Evolutionary conservation across 2,888 invertebrate genomes (phyloP), one percentile per base, ranked within the genome.

Genomic region (Drosophila incognita): DNA sequence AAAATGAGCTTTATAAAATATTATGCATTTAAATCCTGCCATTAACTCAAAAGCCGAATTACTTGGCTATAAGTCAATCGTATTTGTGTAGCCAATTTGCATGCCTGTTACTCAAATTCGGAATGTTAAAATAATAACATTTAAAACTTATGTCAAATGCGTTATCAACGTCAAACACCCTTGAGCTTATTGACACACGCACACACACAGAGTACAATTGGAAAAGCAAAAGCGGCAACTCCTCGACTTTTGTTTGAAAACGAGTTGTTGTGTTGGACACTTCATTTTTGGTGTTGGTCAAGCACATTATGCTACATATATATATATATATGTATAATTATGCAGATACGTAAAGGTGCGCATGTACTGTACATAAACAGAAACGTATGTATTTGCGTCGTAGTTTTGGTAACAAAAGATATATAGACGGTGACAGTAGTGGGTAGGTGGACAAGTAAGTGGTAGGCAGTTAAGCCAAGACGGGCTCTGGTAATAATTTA

Each of bases 371-470:
- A 57, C 42, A 51, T 31, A 40, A 18, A 18, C 31, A 42, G 10
- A 51, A n/a, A 49, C 1, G 15, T 33, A 35, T 66, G 46, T 70
- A 60, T 70, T 33, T 76, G 63, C 40, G 64, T 53, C 60, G 68
- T 61, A 68, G 57, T 57, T 61, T 61, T 52, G 24, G 65, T 60
- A 62, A 68, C 69, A 73, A 76, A 66, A 68, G 75, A 66, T 11
- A 54, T 69, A 66, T 69, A 63, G 65, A 59, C 78, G 62, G 51
- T 61, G 74, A 75, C 72, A 75, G 78, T 69, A 75, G 75, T 69
- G 59, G 81, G 83, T 83, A 85, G 83, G 86, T 82, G 81, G 82
- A 80, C 82, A 78, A 82, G 82, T 81, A 78, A 82, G 82, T 81
- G 81, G 76, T 81, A 73, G 81, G 73, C 75, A 71, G 68, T 66